Base-by-base conservation (phyloP, 2,113 vertebrate species). In the Hypanus sabinus region DNA sequence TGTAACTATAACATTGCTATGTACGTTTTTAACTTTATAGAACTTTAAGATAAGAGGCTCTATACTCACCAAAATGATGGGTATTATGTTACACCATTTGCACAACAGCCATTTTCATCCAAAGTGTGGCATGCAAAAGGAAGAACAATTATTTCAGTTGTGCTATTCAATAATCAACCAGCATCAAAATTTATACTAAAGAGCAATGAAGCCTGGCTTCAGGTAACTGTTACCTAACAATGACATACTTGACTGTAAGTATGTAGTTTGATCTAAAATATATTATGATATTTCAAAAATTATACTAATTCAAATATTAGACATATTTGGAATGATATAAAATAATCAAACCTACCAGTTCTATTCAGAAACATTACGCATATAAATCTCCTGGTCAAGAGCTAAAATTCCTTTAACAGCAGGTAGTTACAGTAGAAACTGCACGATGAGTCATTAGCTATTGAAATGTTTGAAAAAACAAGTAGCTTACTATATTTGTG, bases 51-150 rank as follows among this genome's bases (percentile, higher is more conserved):
- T 33, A 92, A 73, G 71, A 55, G 24, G 11, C 36, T 55, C 70
- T 70, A 12, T 46, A 93, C 91, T 93, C 36, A 93, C 91, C 91
- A 93, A 71, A 93, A 73, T 73, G 91, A 73, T 4, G 22, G n/a
- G 16, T 33, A 36, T 71, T 33, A 70, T 24, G 55, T 73, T 4
- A 33, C 36, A 70, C 30, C 65, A 71, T 38, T 68, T 68, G 70
- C 11, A 46, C 22, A 93, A 65, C 62, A 30, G 30, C 85, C n/a
- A 90, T 71, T 73, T 93, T 73, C 91, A 93, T 55, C 91, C 91
- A 46, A 24, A 93, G 55, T 1, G 70, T 93, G 73, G 46, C 70
- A 93, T 73, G 91, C 36, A 93, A 93, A 75, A 46, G 55, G 36
- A 93, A 73, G 22, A 38, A 75, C 55, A 30, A 55, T 22, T 38